Evolutionary conservation across 2,113 vertebrate genomes (phyloP).

Genomic region (Dipodomys merriami): DNA sequence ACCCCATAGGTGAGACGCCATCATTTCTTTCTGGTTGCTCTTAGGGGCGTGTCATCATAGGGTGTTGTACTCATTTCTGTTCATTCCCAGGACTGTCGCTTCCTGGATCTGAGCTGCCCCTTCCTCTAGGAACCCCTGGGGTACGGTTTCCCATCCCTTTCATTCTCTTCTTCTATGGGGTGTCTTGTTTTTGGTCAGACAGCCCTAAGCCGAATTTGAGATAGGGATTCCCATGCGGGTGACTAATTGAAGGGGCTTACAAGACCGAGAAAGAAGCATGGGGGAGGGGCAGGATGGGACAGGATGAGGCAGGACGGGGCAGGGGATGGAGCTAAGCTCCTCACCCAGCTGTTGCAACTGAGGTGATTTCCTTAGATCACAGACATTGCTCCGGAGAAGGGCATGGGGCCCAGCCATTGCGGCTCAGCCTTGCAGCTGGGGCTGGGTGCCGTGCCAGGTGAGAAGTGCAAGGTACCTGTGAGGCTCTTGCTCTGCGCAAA

Average conservation of each 20-base stretch:
- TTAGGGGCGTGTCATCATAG: too few species aligned
- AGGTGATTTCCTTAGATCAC: not conserved
- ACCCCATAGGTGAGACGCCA: rapidly evolving
- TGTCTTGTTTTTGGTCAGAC: not conserved
- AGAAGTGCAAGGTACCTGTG: rapidly evolving
- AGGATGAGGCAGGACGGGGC: too few species aligned
- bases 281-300: too few species aligned
- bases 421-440: not conserved
- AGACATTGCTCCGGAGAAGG: not conserved
- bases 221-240: not conserved
- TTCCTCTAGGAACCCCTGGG: too few species aligned
- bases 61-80: too few species aligned
- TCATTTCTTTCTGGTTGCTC: rapidly evolving
- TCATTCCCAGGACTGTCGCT: not conserved
- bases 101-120: not conserved
- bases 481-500: rapidly evolving
- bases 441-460: rapidly evolving
- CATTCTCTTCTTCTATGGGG: rapidly evolving
- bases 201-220: too few species aligned
- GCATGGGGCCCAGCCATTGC: not conserved
- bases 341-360: not conserved
- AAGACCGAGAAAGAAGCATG: not conserved
- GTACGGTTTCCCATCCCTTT: too few species aligned
- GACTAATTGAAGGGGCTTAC: too few species aligned
- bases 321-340: not conserved